These are phyloP conservation scores for Arrhopalites spinosus DNA, from an alignment of 2,888 invertebrate genomes.

Conservation along the genomic window DNA sequence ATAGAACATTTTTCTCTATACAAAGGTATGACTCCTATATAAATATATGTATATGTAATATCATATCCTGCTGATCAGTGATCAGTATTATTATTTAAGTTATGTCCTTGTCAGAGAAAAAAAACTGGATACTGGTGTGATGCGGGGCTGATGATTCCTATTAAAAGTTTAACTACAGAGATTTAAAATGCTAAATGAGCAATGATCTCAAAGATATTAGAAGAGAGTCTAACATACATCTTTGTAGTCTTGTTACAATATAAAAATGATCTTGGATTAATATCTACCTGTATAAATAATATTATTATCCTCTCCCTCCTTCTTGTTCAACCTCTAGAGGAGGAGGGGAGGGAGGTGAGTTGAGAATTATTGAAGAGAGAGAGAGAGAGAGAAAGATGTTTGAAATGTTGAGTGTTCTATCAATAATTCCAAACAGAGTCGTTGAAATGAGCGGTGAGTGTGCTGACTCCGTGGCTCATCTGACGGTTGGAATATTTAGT, in stretches of 20 bases:
- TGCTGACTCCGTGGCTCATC: slow-evolving; percentile 14
- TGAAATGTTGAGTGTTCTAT: slow-evolving; percentile 5
- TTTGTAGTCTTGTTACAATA: too few relatives aligned
- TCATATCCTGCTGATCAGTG: neutral
- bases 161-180: neutral
- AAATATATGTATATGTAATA: neutral
- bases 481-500: slow-evolving; percentile 14
- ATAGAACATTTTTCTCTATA: too few relatives aligned
- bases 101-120: neutral
- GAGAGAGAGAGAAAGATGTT: too few relatives aligned
- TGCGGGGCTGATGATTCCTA: slow-evolving; percentile 9
- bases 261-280: too few relatives aligned
- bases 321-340: too few relatives aligned
- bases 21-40: neutral
- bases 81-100: neutral
- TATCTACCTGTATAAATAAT: too few relatives aligned
- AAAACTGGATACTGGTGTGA: neutral
- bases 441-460: neutral
- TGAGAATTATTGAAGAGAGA: too few relatives aligned
- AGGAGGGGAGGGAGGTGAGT: too few relatives aligned
- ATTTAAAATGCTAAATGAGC: neutral
- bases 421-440: neutral
- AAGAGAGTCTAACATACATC: too few relatives aligned
- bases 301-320: too few relatives aligned
- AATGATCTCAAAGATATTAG: neutral